Conservation (phyloP, 2,888 invertebrate genomes). For the Conops quadrifasciatus region DNA sequence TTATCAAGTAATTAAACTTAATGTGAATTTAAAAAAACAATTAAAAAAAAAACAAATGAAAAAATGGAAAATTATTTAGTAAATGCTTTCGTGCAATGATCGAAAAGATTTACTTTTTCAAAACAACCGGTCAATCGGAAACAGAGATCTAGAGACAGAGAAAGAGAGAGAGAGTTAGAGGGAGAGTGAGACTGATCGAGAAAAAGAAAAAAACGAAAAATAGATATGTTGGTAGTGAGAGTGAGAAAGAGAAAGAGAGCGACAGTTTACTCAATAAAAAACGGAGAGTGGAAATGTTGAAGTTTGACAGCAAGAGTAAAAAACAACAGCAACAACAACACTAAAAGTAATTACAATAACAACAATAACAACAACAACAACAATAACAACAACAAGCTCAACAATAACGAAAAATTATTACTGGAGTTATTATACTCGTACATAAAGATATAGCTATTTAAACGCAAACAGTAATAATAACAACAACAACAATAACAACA, state of each 20-base stretch:
- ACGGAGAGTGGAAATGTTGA: slow-evolving; percentile 4
- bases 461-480: slow-evolving; percentile 19
- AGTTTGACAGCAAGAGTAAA: neutral
- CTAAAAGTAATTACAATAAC: no score
- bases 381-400: slow-evolving; percentile 10
- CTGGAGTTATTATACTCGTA: neutral
- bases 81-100: no score
- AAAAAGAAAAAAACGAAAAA: no score
- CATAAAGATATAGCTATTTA: no score
- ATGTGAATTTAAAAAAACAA: no score
- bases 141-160: slow-evolving; percentile 38
- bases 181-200: neutral
- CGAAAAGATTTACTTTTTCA: no score
- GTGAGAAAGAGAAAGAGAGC: neutral
- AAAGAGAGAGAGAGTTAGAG: slow-evolving; percentile 38
- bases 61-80: no score
- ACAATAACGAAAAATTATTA: slow-evolving; percentile 24
- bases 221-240: no score
- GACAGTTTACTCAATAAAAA: no score
- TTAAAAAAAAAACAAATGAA: no score
- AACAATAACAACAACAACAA: neutral
- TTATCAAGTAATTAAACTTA: no score
- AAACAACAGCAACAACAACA: neutral
- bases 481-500: slow-evolving; percentile 24
- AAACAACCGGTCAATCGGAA: neutral